These are phyloP conservation scores for Forficula auricularia DNA, from an alignment of 1,140 invertebrate genomes.

Conservation along the genomic window DNA sequence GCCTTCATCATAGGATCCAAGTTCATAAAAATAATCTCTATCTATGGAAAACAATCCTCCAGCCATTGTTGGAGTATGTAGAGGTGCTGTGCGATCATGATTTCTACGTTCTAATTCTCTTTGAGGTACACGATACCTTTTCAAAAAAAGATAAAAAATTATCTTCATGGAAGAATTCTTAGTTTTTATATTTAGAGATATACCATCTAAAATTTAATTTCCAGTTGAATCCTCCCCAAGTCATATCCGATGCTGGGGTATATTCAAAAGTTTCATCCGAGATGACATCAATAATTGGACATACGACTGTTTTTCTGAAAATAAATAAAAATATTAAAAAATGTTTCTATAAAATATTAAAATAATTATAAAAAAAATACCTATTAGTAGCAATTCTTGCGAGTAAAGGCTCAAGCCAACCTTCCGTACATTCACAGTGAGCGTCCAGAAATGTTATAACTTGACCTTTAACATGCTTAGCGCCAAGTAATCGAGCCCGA, in stretches of 20 bases:
- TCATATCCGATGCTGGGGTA: conserved; percentile 82
- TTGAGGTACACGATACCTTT: conserved; percentile 86
- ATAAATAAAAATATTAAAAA: conserved; percentile 8
- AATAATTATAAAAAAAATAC: conserved; percentile 21
- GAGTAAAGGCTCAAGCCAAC: conserved; percentile 85
- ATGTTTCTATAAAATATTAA: conserved; percentile 1
- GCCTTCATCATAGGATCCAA: conserved; percentile 93
- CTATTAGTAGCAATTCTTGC: conserved; percentile 74
- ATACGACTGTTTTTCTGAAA: conserved; percentile 73
- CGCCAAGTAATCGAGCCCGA: conserved; percentile 76
- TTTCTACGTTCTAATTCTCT: conserved; percentile 80
- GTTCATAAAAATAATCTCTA: conserved; percentile 88
- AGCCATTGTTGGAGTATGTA: conserved; percentile 96
- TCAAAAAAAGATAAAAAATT: conserved; percentile 9
- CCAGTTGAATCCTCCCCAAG: conserved; percentile 97
- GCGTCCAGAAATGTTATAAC: conserved; percentile 94
- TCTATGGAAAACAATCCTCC: conserved; percentile 95
- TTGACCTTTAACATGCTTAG: conserved; percentile 77
- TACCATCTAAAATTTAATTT: conserved; percentile 93
- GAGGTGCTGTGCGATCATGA: conserved; percentile 72
- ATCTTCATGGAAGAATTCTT: conserved; percentile 1
- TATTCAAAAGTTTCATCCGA: conserved; percentile 96
- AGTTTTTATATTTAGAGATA: conserved; percentile 11
- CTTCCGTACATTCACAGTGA: conserved; percentile 81
- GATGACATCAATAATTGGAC: conserved; percentile 96